Percentiles rank a stretch among this genome's conserved stretches.
Evolutionary conservation across 2,797 vertebrate species (phyloP).

Genomic region (Crocidura indochinensis): DNA sequence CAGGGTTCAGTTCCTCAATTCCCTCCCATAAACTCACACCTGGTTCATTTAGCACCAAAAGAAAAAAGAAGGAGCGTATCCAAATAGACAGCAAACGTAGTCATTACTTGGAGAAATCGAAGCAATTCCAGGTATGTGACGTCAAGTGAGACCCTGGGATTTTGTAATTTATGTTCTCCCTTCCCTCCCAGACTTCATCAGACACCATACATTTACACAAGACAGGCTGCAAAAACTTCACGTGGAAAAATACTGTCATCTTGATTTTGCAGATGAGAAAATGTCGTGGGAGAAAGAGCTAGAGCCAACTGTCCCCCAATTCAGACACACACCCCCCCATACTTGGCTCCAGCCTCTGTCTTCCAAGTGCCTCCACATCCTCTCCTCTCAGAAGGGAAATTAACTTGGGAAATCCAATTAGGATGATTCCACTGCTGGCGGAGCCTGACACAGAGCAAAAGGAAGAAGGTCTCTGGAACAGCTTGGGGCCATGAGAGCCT

Average conservation of each 20-base stretch:
- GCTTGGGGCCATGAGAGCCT: neutral
- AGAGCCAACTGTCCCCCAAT: neutral
- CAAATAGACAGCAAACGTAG: neutral
- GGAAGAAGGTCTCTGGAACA: neutral
- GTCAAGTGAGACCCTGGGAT: neutral
- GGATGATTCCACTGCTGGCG: neutral
- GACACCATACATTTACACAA: too few relatives aligned
- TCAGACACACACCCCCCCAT: neutral
- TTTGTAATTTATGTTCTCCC: too few relatives aligned
- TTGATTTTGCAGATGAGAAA: neutral
- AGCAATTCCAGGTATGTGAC: neutral
- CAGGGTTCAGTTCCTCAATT: neutral
- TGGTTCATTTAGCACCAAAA: neutral
- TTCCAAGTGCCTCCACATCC: neutral
- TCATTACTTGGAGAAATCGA: neutral
- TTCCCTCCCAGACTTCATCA: too few relatives aligned
- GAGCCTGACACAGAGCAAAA: neutral
- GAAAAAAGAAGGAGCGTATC: neutral
- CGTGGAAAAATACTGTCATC: neutral
- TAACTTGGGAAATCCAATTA: conserved; percentile 41
- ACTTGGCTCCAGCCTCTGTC: neutral
- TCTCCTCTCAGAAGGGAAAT: neutral
- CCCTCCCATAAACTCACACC: neutral
- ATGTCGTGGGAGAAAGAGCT: neutral
- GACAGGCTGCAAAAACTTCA: neutral